phyloP scores from a whole-genome alignment of 2,888 invertebrate genomes.

The Agriopis marginaria region DNA sequence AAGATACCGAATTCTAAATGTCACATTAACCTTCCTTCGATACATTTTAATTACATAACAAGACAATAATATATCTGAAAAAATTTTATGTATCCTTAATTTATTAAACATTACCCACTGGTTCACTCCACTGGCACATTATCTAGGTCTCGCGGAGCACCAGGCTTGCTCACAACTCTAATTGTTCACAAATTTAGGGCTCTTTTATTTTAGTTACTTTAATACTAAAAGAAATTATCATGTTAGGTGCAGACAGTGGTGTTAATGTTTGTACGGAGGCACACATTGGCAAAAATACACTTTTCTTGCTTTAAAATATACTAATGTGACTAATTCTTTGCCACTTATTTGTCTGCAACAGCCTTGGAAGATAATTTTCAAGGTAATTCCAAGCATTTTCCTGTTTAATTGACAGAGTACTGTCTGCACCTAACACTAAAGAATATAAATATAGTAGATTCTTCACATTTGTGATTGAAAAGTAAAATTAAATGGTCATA shows the following conservation, averaged over 20 bases:
- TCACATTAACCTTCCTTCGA: slow-evolving; percentile 76
- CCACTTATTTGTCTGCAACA: slow-evolving; percentile 35
- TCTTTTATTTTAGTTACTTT: slow-evolving; percentile 63
- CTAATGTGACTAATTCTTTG: slow-evolving; percentile 23
- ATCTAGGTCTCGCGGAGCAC: slow-evolving; percentile 66
- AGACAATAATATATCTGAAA: slow-evolving; percentile 87
- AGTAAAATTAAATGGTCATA: slow-evolving; percentile 40
- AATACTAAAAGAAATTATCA: slow-evolving; percentile 67
- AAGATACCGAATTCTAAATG: slow-evolving; percentile 75
- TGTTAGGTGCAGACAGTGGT: slow-evolving; percentile 74
- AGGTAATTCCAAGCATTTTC: slow-evolving; percentile 58
- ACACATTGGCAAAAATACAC: slow-evolving; percentile 46
- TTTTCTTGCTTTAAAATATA: slow-evolving; percentile 35
- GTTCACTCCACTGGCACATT: slow-evolving; percentile 78
- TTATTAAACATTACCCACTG: slow-evolving; percentile 83
- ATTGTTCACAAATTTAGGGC: slow-evolving; percentile 74
- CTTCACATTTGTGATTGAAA: slow-evolving; percentile 58
- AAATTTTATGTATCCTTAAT: slow-evolving; percentile 84
- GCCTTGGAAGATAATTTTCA: slow-evolving; percentile 48
- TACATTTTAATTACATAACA: slow-evolving; percentile 87
- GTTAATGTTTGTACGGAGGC: slow-evolving; percentile 51
- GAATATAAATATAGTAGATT: slow-evolving; percentile 58
- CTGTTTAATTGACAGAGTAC: slow-evolving; percentile 69
- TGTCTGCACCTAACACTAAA: slow-evolving; percentile 72
- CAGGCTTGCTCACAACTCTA: slow-evolving; percentile 67